phyloP scores from a whole-genome alignment of 2,888 invertebrate species.

The Tachina fera region DNA sequence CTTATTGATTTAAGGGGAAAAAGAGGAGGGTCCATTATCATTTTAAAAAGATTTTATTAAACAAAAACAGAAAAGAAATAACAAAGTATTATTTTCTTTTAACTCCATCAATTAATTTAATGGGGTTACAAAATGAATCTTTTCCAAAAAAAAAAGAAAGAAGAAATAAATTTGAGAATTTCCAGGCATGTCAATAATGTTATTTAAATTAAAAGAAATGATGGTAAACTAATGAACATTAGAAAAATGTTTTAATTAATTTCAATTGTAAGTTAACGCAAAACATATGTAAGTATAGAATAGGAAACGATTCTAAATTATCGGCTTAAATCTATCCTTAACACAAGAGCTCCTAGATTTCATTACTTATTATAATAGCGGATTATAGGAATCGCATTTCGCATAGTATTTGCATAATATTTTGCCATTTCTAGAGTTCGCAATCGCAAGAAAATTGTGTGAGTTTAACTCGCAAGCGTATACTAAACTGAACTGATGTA shows the following conservation, averaged over 20 bases:
- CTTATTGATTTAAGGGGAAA: constrained; percentile 39
- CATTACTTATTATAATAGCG: too few relatives aligned
- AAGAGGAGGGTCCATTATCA: constrained; percentile 35
- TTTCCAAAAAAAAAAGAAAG: constrained; percentile 4
- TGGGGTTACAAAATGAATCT: constrained; percentile 56
- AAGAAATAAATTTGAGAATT: not conserved
- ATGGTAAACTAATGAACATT: not conserved
- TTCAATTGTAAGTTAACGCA: not conserved
- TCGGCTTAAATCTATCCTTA: too few relatives aligned
- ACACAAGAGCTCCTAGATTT: too few relatives aligned
- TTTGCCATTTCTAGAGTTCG: too few relatives aligned
- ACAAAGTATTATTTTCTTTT: constrained; percentile 51
- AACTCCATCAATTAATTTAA: constrained; percentile 60
- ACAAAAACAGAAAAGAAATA: constrained; percentile 10
- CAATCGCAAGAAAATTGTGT: too few relatives aligned
- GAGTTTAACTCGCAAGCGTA: too few relatives aligned
- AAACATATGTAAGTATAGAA: too few relatives aligned
- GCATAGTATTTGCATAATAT: too few relatives aligned
- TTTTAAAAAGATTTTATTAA: constrained; percentile 35
- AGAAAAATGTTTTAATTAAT: constrained; percentile 5
- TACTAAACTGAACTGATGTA: too few relatives aligned
- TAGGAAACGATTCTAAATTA: too few relatives aligned
- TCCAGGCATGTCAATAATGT: constrained; percentile 35
- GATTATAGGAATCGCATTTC: too few relatives aligned
- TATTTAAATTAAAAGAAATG: constrained; percentile 22